These are phyloP conservation scores for Calameuta idolon DNA, from an alignment of 2,888 invertebrate genomes.

Conservation along the genomic window DNA sequence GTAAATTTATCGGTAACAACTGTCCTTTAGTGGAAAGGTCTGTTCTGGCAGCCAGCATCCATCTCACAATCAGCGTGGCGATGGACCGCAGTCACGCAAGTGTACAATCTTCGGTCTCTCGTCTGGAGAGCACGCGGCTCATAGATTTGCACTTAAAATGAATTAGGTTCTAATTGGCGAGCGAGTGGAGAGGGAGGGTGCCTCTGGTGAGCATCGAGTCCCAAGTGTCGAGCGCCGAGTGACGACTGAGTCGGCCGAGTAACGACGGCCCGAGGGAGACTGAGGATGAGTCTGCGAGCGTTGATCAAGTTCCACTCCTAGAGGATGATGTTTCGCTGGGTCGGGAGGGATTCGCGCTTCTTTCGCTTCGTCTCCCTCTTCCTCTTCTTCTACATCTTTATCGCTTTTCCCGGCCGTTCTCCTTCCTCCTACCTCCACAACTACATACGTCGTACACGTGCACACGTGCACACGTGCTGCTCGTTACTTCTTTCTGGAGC, in stretches of 20 bases:
- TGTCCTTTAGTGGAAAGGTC: conserved; percentile 24
- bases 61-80: background rate
- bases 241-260: background rate
- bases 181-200: background rate
- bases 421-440: too few species aligned
- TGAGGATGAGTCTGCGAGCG: conserved; percentile 15
- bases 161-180: conserved; percentile 25
- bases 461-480: too few species aligned
- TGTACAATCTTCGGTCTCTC: too few species aligned
- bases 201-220: conserved; percentile 4
- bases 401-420: too few species aligned
- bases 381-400: too few species aligned
- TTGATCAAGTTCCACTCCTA: conserved; percentile 11
- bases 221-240: background rate
- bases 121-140: conserved; percentile 12
- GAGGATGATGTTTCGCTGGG: too few species aligned
- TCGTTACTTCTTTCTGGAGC: too few species aligned
- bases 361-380: too few species aligned
- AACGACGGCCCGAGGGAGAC: conserved; percentile 21
- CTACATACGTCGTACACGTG: too few species aligned
- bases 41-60: too few species aligned
- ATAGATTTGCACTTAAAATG: conserved; percentile 25
- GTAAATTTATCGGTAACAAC: conserved; percentile 56
- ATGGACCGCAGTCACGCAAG: too few species aligned
- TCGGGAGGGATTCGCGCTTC: too few species aligned